phyloP scores from a whole-genome alignment of 2,113 vertebrate species.

The Chitala chitala region DNA sequence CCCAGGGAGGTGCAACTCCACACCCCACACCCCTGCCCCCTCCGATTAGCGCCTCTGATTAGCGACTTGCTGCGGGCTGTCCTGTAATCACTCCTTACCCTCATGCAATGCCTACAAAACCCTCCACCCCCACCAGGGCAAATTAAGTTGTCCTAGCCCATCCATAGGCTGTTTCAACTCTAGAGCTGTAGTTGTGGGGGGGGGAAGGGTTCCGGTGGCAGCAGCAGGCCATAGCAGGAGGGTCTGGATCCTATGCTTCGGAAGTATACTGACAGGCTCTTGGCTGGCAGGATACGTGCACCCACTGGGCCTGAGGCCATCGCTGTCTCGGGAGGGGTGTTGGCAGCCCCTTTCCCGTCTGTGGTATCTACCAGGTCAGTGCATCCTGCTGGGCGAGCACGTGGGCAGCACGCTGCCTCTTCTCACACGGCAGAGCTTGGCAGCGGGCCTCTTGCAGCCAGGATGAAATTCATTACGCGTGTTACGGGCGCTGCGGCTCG shows the following conservation, averaged over 20 bases:
- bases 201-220: background rate
- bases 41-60: slow-evolving; percentile 8
- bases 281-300: too few relatives aligned
- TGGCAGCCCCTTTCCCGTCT: background rate
- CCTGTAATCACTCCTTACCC: slow-evolving; percentile 6
- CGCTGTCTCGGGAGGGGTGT: background rate
- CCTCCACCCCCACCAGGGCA: background rate
- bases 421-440: too few relatives aligned
- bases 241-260: too few relatives aligned
- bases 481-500: too few relatives aligned
- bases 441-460: background rate
- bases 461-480: background rate
- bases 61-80: background rate
- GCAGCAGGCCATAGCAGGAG: background rate
- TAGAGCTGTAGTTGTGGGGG: background rate
- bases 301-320: background rate
- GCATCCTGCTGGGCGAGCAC: too few relatives aligned
- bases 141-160: slow-evolving; percentile 10
- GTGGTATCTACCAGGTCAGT: background rate
- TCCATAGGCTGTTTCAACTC: background rate
- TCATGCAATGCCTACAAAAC: background rate
- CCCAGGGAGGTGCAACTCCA: background rate
- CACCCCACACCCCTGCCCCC: background rate
- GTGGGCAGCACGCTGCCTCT: too few relatives aligned
- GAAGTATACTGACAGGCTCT: too few relatives aligned